Conservation (phyloP, 2,888 invertebrate species). For the Phyllotreta striolata region DNA sequence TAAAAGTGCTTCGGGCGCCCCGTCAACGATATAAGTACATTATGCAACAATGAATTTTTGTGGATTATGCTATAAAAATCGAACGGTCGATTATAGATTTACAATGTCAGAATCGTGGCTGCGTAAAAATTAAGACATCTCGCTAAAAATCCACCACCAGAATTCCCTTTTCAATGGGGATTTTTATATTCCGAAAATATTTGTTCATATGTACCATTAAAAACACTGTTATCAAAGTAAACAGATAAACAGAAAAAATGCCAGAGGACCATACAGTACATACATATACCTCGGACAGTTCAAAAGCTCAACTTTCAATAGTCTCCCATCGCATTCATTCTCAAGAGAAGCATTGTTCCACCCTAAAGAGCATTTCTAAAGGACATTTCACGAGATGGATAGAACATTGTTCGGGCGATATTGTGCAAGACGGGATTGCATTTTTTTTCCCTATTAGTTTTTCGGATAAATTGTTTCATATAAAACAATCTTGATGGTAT, state of each 20-base stretch:
- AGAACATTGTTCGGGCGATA: slow-evolving; percentile 19
- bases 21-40: slow-evolving; percentile 15
- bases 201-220: slow-evolving; percentile 26
- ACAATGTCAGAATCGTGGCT: slow-evolving; percentile 6
- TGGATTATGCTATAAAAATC: slow-evolving; percentile 18
- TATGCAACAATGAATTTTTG: slow-evolving; percentile 23
- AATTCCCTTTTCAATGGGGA: slow-evolving; percentile 5
- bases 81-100: slow-evolving; percentile 19
- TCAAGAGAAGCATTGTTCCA: slow-evolving; percentile 28
- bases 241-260: slow-evolving; percentile 22
- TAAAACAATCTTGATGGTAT: not conserved
- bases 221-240: slow-evolving; percentile 27
- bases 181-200: slow-evolving; percentile 17
- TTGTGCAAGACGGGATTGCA: slow-evolving; percentile 9
- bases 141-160: not conserved
- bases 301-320: slow-evolving; percentile 26
- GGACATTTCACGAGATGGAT: slow-evolving; percentile 10
- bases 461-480: slow-evolving; percentile 6
- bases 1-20: slow-evolving; percentile 3
- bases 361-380: slow-evolving; percentile 24
- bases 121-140: no score
- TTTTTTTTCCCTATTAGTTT: slow-evolving; percentile 10
- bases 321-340: slow-evolving; percentile 23
- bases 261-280: slow-evolving; percentile 12
- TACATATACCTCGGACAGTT: slow-evolving; percentile 23